Percentiles rank a stretch among this genome's conserved stretches.
Conservation (phyloP, 2,797 vertebrate genomes). For the Fratercula arctica region DNA sequence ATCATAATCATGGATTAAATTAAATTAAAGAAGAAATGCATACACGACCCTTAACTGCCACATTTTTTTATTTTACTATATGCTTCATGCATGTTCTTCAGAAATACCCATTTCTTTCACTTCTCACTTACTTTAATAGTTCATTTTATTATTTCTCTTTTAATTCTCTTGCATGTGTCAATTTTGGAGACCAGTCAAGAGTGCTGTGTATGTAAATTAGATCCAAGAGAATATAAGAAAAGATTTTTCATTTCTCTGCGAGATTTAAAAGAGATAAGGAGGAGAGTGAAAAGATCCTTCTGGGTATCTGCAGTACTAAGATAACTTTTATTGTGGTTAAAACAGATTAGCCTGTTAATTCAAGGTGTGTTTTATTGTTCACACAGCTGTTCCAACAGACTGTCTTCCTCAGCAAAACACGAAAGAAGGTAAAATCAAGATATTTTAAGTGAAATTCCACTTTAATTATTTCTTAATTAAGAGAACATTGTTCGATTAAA, state of each 20-base stretch:
- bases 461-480: slow-evolving; percentile 76
- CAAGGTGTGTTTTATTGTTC: slow-evolving; percentile 63
- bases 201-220: slow-evolving; percentile 55
- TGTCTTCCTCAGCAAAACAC: slow-evolving; percentile 53
- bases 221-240: slow-evolving; percentile 28
- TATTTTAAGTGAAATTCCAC: slow-evolving; percentile 60
- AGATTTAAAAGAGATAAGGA: slow-evolving; percentile 63
- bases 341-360: slow-evolving; percentile 63
- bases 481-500: slow-evolving; percentile 62
- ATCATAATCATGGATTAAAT: neutral
- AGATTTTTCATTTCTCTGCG: slow-evolving; percentile 49
- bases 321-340: slow-evolving; percentile 66
- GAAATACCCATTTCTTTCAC: neutral
- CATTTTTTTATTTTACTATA: neutral
- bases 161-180: slow-evolving; percentile 38
- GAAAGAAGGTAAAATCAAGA: slow-evolving; percentile 45
- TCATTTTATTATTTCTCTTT: slow-evolving; percentile 52
- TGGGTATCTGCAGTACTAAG: slow-evolving; percentile 35
- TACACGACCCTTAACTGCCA: neutral
- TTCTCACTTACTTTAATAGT: slow-evolving; percentile 29
- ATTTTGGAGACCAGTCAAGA: slow-evolving; percentile 42
- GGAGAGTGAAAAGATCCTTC: slow-evolving; percentile 58
- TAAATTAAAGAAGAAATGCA: neutral
- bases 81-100: neutral
- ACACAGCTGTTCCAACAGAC: slow-evolving; percentile 71